Conservation (phyloP, 2,797 vertebrate genomes). For the Megalops cyprinoides region DNA sequence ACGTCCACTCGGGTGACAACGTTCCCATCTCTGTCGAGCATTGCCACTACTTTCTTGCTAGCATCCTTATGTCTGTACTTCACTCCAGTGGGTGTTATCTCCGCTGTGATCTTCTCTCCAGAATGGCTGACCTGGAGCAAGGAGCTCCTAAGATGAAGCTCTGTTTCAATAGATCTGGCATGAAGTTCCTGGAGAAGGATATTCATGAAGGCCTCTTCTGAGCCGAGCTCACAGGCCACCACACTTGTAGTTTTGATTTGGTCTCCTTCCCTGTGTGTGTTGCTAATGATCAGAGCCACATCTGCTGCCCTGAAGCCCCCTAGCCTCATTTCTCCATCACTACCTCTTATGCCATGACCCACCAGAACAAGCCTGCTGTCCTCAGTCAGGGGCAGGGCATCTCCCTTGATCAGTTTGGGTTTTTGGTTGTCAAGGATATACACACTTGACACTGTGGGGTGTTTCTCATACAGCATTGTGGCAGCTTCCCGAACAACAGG, state of each 20-base stretch:
- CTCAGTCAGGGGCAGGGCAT: conserved; percentile 40
- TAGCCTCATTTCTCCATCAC: conserved; percentile 39
- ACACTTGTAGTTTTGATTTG: conserved; percentile 56
- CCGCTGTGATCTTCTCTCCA: conserved; percentile 46
- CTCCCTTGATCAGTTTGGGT: conserved; percentile 44
- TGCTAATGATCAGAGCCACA: conserved; percentile 34
- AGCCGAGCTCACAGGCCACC: conserved; percentile 51
- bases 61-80: conserved; percentile 43
- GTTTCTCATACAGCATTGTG: conserved; percentile 44
- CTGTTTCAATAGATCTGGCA: conserved; percentile 39
- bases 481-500: conserved; percentile 40
- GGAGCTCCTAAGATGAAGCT: conserved; percentile 47
- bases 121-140: conserved; percentile 43
- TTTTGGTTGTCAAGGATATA: conserved; percentile 43
- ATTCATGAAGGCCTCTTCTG: conserved; percentile 38
- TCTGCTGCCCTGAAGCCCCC: conserved; percentile 29
- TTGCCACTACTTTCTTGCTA: conserved; percentile 52
- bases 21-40: conserved; percentile 16
- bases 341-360: conserved; percentile 39
- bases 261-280: conserved; percentile 24
- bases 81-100: conserved; percentile 32
- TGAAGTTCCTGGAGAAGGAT: conserved; percentile 44
- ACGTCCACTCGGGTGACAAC: conserved; percentile 33
- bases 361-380: conserved; percentile 57
- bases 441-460: conserved; percentile 46